Conservation (phyloP, 2,113 vertebrate species). For the Tenebrosternarchus preto region DNA sequence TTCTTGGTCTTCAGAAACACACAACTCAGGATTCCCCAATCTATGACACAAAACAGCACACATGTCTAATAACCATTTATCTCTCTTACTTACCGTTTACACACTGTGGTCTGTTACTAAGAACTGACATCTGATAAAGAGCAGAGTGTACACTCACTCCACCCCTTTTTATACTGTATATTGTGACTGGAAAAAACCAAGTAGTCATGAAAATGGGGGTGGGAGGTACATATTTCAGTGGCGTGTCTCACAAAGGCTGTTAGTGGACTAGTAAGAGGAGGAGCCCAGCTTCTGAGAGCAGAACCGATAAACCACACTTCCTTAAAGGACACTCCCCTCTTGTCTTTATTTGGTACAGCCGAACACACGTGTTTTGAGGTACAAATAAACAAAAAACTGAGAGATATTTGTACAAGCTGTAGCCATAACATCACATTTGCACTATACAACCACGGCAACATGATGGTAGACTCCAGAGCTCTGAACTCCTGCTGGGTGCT, state of each 20-base stretch:
- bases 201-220: neutral
- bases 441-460: neutral
- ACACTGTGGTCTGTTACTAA: neutral
- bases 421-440: neutral
- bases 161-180: neutral
- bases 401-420: neutral
- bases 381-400: neutral
- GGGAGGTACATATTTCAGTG: neutral
- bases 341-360: neutral
- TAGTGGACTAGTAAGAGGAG: slow-evolving; percentile 4
- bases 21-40: neutral
- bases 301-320: slow-evolving; percentile 44
- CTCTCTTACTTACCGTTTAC: slow-evolving; percentile 36
- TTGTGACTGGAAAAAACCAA: slow-evolving; percentile 43
- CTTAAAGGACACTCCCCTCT: slow-evolving; percentile 32
- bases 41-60: neutral
- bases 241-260: slow-evolving; percentile 37
- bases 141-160: slow-evolving; percentile 16
- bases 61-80: neutral
- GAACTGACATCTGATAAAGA: slow-evolving; percentile 13
- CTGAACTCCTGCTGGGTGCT: neutral
- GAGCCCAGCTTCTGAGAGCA: neutral
- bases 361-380: slow-evolving; percentile 15
- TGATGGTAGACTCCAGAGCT: neutral
- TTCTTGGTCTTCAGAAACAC: neutral